Base-by-base conservation (phyloP, 2,888 invertebrate species). In the Smittia sp. region DNA sequence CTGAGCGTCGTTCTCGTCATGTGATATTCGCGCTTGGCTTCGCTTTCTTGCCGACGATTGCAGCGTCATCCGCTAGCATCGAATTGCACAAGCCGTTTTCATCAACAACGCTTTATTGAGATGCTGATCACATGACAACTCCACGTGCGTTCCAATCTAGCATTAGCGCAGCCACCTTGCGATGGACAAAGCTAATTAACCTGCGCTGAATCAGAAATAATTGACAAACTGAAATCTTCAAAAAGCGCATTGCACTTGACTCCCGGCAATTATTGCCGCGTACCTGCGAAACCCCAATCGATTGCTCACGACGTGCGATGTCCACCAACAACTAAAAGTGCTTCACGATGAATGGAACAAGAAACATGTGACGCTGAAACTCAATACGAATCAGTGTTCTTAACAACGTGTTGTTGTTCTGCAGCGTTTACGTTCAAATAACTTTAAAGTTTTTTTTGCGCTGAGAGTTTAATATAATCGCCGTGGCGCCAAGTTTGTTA, bases 21-120 rank as follows among this genome's bases (percentile, higher is more conserved):
- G 68, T 68, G 68, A 68, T 67, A 67, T 68, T 68, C 41, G 68
- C 68, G 68, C 68, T 68, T 68, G 68, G 68, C 68, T 68, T 68
- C 68, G 68, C 39, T 68, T 68, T 41, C 22, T 68, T 41, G 39
- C 41, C 38, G 68, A 68, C 38, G 39, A 41, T 58, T 67, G 68
- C 68, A 68, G 68, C 68, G 46, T 68, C 68, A 68, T 39, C 39
- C 46, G 68, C n/a, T 58, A 22, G 58, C 68, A 68, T 68, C 46
- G 20, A 68, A 68, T 68, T 68, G 38, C 68, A 18, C 27, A 11
- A 25, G 18, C 18, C 7, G 18, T 7, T 22, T 58, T 4, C 4
- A 2, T 22, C 13, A 13, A n/a, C 6, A 18, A 58, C 18, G 3
- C 58, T 58, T 58, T 22, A 20, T 58, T n/a, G 58, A n/a, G n/a